phyloP scores from a whole-genome alignment of 2,797 vertebrate genomes.

The Macropodus opercularis region DNA sequence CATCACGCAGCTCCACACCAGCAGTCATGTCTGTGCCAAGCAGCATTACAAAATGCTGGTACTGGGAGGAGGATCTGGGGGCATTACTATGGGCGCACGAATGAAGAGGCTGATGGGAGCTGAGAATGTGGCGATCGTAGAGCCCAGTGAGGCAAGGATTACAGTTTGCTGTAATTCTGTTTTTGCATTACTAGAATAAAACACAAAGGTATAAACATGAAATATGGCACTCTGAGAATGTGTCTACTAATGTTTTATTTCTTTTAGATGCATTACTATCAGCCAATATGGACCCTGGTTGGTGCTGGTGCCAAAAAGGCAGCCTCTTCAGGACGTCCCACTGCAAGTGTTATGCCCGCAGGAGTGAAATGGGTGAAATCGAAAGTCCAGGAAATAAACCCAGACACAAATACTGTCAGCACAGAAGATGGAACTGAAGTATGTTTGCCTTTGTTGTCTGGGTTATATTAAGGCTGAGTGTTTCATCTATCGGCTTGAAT shows the following conservation, averaged over 20 bases:
- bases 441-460: slow-evolving; percentile 38
- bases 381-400: slow-evolving; percentile 87
- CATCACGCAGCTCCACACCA: slow-evolving; percentile 76
- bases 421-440: slow-evolving; percentile 87
- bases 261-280: slow-evolving; percentile 94
- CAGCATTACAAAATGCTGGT: slow-evolving; percentile 92
- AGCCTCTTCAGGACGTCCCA: slow-evolving; percentile 83
- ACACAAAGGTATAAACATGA: background rate
- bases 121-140: slow-evolving; percentile 90
- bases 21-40: slow-evolving; percentile 74
- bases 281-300: slow-evolving; percentile 96
- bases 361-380: slow-evolving; percentile 94
- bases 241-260: background rate
- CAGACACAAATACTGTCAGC: slow-evolving; percentile 86
- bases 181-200: background rate
- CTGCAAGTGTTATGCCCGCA: slow-evolving; percentile 85
- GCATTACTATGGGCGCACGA: slow-evolving; percentile 91
- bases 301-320: slow-evolving; percentile 92
- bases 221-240: background rate
- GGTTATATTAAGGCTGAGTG: background rate
- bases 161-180: background rate
- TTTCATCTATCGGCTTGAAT: background rate
- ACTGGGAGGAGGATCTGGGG: slow-evolving; percentile 91
- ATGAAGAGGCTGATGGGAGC: slow-evolving; percentile 93
- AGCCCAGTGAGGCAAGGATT: slow-evolving; percentile 88